A percentile compares a stretch with the other conserved stretches of the same genome.
Conservation (phyloP, 2,888 invertebrate genomes). For the Phrixothrix hirtus region DNA sequence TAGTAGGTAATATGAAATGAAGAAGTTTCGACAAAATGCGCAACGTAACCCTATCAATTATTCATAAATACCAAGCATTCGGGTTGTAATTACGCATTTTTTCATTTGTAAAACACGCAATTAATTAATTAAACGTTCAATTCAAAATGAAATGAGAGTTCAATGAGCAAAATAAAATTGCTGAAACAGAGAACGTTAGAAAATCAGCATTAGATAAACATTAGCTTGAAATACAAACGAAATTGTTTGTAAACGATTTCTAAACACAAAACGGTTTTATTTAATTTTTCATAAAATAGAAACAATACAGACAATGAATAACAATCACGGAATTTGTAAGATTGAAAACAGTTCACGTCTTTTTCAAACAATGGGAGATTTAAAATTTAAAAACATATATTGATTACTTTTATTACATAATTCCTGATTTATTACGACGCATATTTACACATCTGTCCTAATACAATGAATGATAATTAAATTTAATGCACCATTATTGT, state of each 20-base stretch:
- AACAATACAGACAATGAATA: no score
- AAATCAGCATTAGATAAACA: background rate
- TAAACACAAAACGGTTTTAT: no score
- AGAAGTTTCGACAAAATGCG: constrained; percentile 9
- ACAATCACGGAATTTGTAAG: no score
- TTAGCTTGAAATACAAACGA: background rate
- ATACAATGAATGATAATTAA: no score
- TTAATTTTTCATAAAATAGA: no score
- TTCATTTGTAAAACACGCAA: constrained; percentile 1
- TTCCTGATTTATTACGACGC: no score
- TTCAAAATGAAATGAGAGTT: background rate
- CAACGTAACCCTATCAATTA: constrained; percentile 14
- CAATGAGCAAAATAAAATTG: background rate
- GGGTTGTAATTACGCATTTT: constrained; percentile 3
- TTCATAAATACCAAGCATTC: constrained; percentile 14
- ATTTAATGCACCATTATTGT: no score
- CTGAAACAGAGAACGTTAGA: background rate
- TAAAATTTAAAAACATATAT: no score
- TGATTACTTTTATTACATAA: no score
- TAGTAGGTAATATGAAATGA: constrained; percentile 5
- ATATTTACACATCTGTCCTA: no score
- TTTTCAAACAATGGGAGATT: no score
- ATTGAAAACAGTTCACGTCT: no score
- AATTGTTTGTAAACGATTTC: background rate
- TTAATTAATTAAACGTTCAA: constrained; percentile 1